Base-by-base conservation (phyloP, 2,888 invertebrate genomes). In the Anagyrus pseudococci region DNA sequence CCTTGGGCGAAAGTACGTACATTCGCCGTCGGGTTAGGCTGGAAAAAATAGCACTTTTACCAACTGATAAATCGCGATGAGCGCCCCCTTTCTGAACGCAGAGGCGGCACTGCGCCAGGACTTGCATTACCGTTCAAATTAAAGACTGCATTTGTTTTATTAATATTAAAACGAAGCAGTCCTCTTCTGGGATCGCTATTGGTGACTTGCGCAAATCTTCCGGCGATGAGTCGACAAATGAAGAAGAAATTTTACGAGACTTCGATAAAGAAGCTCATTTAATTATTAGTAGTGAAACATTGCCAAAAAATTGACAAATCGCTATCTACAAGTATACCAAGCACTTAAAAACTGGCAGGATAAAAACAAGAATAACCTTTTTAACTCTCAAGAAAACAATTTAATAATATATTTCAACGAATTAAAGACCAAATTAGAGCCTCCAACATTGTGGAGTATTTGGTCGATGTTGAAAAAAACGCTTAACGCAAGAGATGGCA, bases 401-500 rank as follows among this genome's bases (percentile, higher is more conserved):
- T 3, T 44, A 1, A 15, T 54, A 33, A 19, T 15, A 26, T 53
- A 41, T 26, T 53, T 43, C 13, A 53, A 43, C 1, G 17, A n/a
- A 10, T 53, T 25, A 4, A 23, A 53, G 20, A 43, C 2, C 10
- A 25, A 43, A 25, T 25, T 25, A 41, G 10, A 53, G 17, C 15
- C 19, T 13, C 4, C 10, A 13, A 37, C 49, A 13, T 4, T 33
- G 7, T 50, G 19, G 44, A 25, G 26, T 10, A 19, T 44, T 13
- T 44, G 44, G 44, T 44, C 26, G 2, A 41, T 54, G 23, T 26
- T 43, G 29, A 66, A 58, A 55, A 60, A 63, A 54, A 66, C 67
- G 17, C 49, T 68, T 15, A 63, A 67, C 52, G 17, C 58, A 13
- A 58, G 22, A 55, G 64, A 67, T 19, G 66, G 68, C 20, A 53